These are phyloP conservation scores for Ophonus ardosiacus DNA, from an alignment of 2,888 invertebrate genomes.

Conservation along the genomic window DNA sequence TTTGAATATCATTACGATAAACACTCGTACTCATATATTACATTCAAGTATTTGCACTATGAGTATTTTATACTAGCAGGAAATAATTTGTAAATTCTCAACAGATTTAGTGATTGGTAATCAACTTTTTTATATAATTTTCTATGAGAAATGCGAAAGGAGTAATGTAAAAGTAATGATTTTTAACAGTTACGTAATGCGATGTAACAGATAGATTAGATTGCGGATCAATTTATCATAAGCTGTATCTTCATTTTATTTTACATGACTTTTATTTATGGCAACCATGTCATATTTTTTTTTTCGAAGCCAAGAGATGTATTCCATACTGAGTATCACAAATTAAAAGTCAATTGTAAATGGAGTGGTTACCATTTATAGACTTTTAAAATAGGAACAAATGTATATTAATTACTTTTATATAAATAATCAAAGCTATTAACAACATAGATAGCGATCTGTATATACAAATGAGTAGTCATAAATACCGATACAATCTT, in stretches of 20 bases:
- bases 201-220: conserved; percentile 44
- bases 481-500: neutral
- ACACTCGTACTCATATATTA: conserved; percentile 8
- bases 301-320: neutral
- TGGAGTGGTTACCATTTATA: neutral
- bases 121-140: conserved; percentile 34
- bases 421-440: neutral
- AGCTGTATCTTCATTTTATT: conserved; percentile 18
- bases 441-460: neutral
- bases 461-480: neutral
- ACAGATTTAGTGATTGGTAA: conserved; percentile 29
- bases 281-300: neutral
- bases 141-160: conserved; percentile 30
- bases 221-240: conserved; percentile 41
- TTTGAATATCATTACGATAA: conserved; percentile 25
- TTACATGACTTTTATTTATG: conserved; percentile 25
- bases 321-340: neutral
- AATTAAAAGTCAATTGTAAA: neutral
- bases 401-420: neutral
- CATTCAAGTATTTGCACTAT: conserved; percentile 5
- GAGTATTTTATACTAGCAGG: conserved; percentile 10
- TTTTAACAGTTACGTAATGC: conserved; percentile 18
- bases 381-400: neutral
- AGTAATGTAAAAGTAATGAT: conserved; percentile 38
- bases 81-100: conserved; percentile 31